Percentiles rank a stretch among this genome's conserved stretches.
phyloP scores from a whole-genome alignment of 2,113 vertebrate species.

The Calidris pygmaea region DNA sequence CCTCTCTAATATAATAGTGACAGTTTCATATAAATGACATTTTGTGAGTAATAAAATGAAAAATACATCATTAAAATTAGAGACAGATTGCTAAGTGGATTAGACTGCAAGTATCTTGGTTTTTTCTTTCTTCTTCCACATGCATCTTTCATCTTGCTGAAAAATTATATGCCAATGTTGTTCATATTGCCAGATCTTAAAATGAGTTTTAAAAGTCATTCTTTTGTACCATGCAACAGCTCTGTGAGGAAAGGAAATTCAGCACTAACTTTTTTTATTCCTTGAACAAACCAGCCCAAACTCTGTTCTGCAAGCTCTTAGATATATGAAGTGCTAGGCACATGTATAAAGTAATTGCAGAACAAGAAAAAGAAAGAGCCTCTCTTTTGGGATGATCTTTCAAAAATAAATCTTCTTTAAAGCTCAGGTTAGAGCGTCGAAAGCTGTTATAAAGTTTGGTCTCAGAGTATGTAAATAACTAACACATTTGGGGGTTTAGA shows the following conservation, averaged over 20 bases:
- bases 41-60: slow-evolving; percentile 58
- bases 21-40: slow-evolving; percentile 63
- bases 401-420: not conserved
- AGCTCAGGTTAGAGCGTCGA: not conserved
- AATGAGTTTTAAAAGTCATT: slow-evolving; percentile 41
- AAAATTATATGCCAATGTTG: slow-evolving; percentile 42
- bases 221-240: not conserved
- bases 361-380: not conserved
- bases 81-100: slow-evolving; percentile 65
- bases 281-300: not conserved
- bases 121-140: slow-evolving; percentile 45
- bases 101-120: slow-evolving; percentile 36
- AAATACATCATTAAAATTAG: slow-evolving; percentile 69
- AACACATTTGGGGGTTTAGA: not conserved
- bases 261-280: not conserved
- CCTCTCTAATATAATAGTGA: slow-evolving; percentile 53
- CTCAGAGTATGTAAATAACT: not conserved
- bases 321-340: not conserved
- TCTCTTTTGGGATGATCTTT: not conserved
- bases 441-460: not conserved
- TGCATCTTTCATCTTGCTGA: slow-evolving; percentile 41
- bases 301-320: not conserved
- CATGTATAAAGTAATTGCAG: not conserved
- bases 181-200: slow-evolving; percentile 42
- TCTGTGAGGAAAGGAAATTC: not conserved